Evolutionary conservation across 2,888 invertebrate species (phyloP).

Genomic region (Xestia sexstrigata): DNA sequence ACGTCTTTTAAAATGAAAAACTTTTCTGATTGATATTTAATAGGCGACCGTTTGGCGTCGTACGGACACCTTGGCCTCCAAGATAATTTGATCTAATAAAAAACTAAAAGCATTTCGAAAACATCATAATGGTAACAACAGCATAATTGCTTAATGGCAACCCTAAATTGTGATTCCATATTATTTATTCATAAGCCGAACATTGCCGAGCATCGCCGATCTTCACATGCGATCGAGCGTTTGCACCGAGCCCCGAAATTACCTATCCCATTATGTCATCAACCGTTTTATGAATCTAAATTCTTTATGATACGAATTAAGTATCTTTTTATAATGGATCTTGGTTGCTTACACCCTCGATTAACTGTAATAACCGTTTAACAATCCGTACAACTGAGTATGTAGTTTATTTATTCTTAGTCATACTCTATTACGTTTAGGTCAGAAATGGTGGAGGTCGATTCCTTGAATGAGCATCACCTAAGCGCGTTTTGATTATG

Average conservation of each 20-base stretch:
- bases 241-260: slow-evolving; percentile 85
- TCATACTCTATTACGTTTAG: slow-evolving; percentile 49
- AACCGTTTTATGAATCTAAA: slow-evolving; percentile 88
- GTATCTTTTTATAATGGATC: slow-evolving; percentile 82
- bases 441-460: slow-evolving; percentile 42
- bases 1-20: slow-evolving; percentile 50
- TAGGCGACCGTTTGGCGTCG: slow-evolving; percentile 80
- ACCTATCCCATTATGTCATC: slow-evolving; percentile 89
- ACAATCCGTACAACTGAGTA: slow-evolving; percentile 71
- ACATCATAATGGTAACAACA: slow-evolving; percentile 88
- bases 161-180: slow-evolving; percentile 86
- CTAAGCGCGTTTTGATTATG: slow-evolving; percentile 67
- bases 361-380: slow-evolving; percentile 85
- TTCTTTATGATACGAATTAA: slow-evolving; percentile 87
- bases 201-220: slow-evolving; percentile 81
- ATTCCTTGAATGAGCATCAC: slow-evolving; percentile 49
- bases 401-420: slow-evolving; percentile 49
- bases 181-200: slow-evolving; percentile 88
- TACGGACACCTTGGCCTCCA: slow-evolving; percentile 82
- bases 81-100: slow-evolving; percentile 88
- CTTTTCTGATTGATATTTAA: slow-evolving; percentile 88
- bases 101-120: slow-evolving; percentile 90
- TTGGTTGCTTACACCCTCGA: slow-evolving; percentile 85
- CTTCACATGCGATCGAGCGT: slow-evolving; percentile 81
- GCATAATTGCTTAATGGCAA: slow-evolving; percentile 89